These are phyloP conservation scores for Acropternis orthonyx DNA, from an alignment of 2,797 vertebrate genomes.

Conservation along the genomic window DNA sequence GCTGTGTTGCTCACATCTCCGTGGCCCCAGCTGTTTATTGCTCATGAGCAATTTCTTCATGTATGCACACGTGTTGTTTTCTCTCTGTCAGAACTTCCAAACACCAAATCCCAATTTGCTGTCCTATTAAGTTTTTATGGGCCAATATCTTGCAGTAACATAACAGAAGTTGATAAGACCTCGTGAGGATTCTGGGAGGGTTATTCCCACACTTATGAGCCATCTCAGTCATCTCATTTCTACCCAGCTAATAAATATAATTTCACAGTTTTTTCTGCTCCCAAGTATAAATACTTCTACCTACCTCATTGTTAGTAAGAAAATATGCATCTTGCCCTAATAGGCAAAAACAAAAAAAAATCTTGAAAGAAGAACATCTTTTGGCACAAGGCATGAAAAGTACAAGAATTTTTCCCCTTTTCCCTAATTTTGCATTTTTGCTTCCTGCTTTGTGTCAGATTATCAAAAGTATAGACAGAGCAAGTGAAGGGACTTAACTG, in stretches of 20 bases:
- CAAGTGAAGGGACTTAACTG: neutral
- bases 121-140: neutral
- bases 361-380: neutral
- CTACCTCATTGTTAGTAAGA: neutral
- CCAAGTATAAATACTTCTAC: neutral
- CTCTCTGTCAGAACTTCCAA: neutral
- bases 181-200: neutral
- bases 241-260: neutral
- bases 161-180: neutral
- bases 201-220: neutral
- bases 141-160: neutral
- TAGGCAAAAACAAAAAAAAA: neutral
- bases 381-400: neutral
- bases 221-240: neutral
- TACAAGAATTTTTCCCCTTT: neutral
- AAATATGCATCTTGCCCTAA: neutral
- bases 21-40: neutral
- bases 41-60: neutral
- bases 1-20: neutral
- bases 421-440: neutral
- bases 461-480: neutral
- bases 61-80: neutral
- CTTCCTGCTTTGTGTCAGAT: neutral
- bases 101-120: neutral
- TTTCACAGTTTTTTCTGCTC: neutral